These are phyloP conservation scores for Rhagoletis pomonella DNA, from an alignment of 1,140 invertebrate genomes.

Conservation along the genomic window DNA sequence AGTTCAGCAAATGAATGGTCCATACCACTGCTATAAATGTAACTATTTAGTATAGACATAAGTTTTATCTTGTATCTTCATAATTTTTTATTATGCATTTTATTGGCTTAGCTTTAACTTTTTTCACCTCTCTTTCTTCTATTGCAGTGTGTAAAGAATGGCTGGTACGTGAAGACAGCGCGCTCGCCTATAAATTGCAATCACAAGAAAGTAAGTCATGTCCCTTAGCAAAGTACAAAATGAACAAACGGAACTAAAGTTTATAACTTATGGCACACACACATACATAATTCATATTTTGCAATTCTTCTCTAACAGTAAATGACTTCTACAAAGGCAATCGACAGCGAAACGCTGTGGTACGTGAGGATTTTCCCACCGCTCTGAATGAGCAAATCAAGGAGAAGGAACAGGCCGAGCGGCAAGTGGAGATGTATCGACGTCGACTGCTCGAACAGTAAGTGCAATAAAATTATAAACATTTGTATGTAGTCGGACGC, in stretches of 20 bases:
- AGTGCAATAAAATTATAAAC: conserved; percentile 55
- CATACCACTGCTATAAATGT: too few species aligned
- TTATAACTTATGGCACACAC: background rate
- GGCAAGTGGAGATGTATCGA: conserved; percentile 78
- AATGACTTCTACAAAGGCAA: conserved; percentile 90
- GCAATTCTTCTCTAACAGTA: conserved; percentile 75
- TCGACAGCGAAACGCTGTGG: conserved; percentile 88
- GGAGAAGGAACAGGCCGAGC: conserved; percentile 81
- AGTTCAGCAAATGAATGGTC: too few species aligned
- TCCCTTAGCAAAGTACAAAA: background rate
- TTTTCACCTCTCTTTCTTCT: too few species aligned
- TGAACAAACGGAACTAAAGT: conserved; percentile 5
- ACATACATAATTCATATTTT: background rate
- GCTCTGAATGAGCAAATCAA: conserved; percentile 88
- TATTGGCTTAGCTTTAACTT: background rate
- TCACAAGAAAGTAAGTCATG: conserved; percentile 88
- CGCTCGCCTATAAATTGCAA: conserved; percentile 90
- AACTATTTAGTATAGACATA: too few species aligned
- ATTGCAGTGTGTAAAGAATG: conserved; percentile 90
- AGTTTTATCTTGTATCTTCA: background rate
- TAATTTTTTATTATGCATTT: background rate
- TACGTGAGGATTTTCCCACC: conserved; percentile 90
- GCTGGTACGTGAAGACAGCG: conserved; percentile 93
- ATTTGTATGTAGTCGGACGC: background rate
- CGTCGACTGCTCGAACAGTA: conserved; percentile 68